Conservation (phyloP, 2,888 invertebrate genomes). For the Mythimna albipuncta region DNA sequence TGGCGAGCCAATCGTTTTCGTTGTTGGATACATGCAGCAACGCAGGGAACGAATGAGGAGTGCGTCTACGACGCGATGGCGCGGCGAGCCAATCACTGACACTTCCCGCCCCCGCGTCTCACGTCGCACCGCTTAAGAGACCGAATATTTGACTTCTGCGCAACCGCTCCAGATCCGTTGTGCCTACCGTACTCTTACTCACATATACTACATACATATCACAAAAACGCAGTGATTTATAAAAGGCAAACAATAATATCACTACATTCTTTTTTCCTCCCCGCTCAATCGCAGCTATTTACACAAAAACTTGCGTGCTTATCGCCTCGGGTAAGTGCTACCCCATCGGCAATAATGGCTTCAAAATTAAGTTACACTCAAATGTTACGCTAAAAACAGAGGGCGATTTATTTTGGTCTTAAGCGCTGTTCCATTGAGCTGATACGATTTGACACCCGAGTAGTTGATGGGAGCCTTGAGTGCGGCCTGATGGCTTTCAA, state of each 20-base stretch:
- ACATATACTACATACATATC: neutral
- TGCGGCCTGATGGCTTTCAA: slow-evolving; percentile 38
- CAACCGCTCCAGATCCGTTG: too few relatives aligned
- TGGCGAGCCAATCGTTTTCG: too few relatives aligned
- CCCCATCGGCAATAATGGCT: slow-evolving; percentile 82
- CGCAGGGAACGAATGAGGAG: too few relatives aligned
- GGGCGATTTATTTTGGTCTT: slow-evolving; percentile 61
- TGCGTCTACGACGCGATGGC: too few relatives aligned
- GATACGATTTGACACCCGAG: slow-evolving; percentile 58
- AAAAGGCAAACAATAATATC: neutral
- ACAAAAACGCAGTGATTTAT: neutral
- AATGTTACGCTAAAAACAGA: slow-evolving; percentile 70
- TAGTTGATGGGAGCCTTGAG: slow-evolving; percentile 49
- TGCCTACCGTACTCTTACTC: neutral
- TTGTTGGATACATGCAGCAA: too few relatives aligned
- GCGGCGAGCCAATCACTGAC: too few relatives aligned
- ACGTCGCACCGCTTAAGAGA: too few relatives aligned
- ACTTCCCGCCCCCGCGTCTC: too few relatives aligned
- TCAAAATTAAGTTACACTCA: slow-evolving; percentile 85
- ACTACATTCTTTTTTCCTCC: neutral
- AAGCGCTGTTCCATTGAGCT: slow-evolving; percentile 66
- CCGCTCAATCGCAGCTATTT: slow-evolving; percentile 40
- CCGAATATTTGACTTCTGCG: too few relatives aligned
- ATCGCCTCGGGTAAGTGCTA: slow-evolving; percentile 74
- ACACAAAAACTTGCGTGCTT: slow-evolving; percentile 47